Evolutionary conservation across 2,888 invertebrate species (phyloP), one percentile per base, ranked within the genome.

Genomic region (Gandaritis pyraliata): DNA sequence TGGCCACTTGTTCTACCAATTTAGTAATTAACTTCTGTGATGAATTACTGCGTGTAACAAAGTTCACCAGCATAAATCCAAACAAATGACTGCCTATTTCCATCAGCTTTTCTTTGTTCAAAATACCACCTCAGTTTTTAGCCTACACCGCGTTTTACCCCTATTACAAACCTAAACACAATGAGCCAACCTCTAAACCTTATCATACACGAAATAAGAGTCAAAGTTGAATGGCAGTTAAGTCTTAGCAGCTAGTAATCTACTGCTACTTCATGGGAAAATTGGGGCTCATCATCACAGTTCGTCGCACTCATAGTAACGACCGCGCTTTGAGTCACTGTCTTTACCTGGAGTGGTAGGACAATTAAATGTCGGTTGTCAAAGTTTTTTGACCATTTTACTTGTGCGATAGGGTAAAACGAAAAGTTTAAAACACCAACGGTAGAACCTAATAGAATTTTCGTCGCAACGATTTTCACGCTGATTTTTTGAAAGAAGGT

Each of bases 211-310:
- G 1, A 15, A 18, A 48, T 47, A 55, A 39, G 39, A 12, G 39
- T 8, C 16, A 52, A 7, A 47, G 39, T 47, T n/a, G 39, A 46
- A 52, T 30, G 46, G 38, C n/a, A 23, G 23, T 23, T 6, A 54
- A 36, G 33, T n/a, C 10, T 49, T 43, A 2, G 54, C 12, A 46
- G 38, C 58, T 53, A 50, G 53, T 18, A 48, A 48, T 52, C 48
- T 57, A 43, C 13, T 4, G 43, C 41, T 53, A 45, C 41, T 47
- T 16, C 36, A 45, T 55, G 36, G 16, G 52, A 41, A 56, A 62
- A 62, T 60, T 66, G 63, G 58, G 58, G 56, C 48, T 54, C 61
- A 61, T 69, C 58, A 52, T 58, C 54, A 39, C 58, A 63, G 60
- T 59, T 57, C 13, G 68, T 52, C 55, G 66, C 66, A 51, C 58